These are phyloP conservation scores for Eclectus roratus DNA, from an alignment of 2,113 vertebrate genomes.

Conservation along the genomic window DNA sequence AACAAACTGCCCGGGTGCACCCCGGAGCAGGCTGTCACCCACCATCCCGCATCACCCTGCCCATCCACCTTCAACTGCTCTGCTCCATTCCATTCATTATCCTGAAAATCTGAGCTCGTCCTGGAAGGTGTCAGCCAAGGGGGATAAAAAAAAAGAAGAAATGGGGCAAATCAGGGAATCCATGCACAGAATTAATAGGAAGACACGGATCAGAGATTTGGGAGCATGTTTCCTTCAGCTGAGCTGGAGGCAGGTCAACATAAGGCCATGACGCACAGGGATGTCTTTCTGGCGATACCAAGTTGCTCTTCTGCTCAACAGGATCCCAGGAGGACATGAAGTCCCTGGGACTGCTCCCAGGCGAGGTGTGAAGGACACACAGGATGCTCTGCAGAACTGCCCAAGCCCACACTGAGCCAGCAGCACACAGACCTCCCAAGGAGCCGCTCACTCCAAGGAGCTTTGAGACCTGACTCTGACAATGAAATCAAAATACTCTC, in stretches of 20 bases:
- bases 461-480: neutral
- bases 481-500: neutral
- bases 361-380: neutral
- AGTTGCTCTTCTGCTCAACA: neutral
- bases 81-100: fast-evolving
- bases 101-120: neutral
- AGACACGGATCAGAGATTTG: fast-evolving
- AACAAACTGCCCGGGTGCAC: neutral
- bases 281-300: neutral
- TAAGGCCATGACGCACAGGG: fast-evolving
- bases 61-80: neutral
- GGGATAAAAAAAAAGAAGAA: neutral
- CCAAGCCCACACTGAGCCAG: fast-evolving
- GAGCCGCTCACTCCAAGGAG: neutral
- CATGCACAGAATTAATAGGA: neutral
- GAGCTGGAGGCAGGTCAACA: neutral
- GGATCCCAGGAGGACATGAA: no score
- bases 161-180: neutral
- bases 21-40: neutral
- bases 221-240: neutral
- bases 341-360: neutral
- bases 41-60: fast-evolving
- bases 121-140: neutral
- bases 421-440: neutral
- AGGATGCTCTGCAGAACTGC: neutral